These are phyloP conservation scores for Tachyglossus aculeatus DNA, from an alignment of 2,797 vertebrate species.

Conservation along the genomic window DNA sequence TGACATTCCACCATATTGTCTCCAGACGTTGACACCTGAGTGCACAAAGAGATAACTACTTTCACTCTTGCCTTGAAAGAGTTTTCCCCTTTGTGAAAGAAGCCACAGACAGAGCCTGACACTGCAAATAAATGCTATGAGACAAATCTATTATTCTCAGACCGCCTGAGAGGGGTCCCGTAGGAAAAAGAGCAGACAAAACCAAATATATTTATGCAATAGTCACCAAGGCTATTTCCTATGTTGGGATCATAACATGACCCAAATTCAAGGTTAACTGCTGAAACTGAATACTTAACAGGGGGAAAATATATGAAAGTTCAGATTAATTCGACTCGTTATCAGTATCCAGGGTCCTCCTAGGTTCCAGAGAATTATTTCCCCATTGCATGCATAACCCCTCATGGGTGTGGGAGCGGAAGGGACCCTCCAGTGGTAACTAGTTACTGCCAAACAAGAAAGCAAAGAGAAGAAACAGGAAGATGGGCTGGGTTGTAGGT, in stretches of 20 bases:
- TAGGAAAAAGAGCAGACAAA: neutral
- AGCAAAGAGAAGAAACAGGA: too few species aligned
- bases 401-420: too few species aligned
- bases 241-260: conserved; percentile 10
- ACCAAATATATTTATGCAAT: neutral
- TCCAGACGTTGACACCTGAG: conserved; percentile 86
- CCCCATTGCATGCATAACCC: too few species aligned
- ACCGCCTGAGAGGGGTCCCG: conserved; percentile 9
- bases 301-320: too few species aligned
- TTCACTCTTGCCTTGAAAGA: too few species aligned
- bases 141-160: neutral
- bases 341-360: too few species aligned
- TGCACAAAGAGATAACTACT: conserved; percentile 3
- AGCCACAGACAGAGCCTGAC: neutral
- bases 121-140: neutral
- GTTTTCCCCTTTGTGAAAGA: conserved; percentile 5
- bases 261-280: conserved; percentile 13
- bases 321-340: too few species aligned
- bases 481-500: too few species aligned
- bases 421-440: too few species aligned
- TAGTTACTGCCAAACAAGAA: too few species aligned
- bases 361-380: too few species aligned
- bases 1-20: conserved; percentile 97
- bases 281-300: conserved; percentile 3
- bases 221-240: neutral